A percentile compares a stretch with the other conserved stretches of the same genome.
These are phyloP conservation scores for Microctenopoma steveboyesi DNA, from an alignment of 2,797 vertebrate genomes.

Conservation along the genomic window DNA sequence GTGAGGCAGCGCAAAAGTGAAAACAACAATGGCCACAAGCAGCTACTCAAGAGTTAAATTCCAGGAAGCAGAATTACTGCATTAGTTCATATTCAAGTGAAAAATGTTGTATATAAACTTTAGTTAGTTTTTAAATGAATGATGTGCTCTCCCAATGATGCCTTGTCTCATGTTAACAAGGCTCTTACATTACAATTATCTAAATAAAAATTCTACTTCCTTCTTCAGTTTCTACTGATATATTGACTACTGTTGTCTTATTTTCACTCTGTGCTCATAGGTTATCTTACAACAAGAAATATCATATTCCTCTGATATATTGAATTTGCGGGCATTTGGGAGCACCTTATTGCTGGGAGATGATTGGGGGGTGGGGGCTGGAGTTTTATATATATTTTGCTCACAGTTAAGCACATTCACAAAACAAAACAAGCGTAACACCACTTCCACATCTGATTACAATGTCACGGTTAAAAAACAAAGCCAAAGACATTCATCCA, in stretches of 20 bases:
- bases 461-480: constrained; percentile 7
- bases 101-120: neutral
- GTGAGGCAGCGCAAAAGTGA: neutral
- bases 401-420: constrained; percentile 12
- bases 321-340: too few relatives aligned
- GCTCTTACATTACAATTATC: neutral
- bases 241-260: neutral
- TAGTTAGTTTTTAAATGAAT: neutral
- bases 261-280: too few relatives aligned
- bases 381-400: neutral
- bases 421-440: constrained; percentile 7
- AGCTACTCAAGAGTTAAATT: neutral
- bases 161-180: neutral
- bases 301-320: too few relatives aligned
- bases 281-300: too few relatives aligned
- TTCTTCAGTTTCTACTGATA: too few relatives aligned
- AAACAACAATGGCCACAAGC: neutral
- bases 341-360: too few relatives aligned
- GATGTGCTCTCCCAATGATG: neutral
- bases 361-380: too few relatives aligned
- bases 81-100: neutral
- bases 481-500: constrained; percentile 51
- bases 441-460: constrained; percentile 8
- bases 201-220: neutral
- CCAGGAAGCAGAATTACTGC: constrained; percentile 10